Conservation (phyloP, 2,888 invertebrate species). For the Netelia fuscicornis region DNA sequence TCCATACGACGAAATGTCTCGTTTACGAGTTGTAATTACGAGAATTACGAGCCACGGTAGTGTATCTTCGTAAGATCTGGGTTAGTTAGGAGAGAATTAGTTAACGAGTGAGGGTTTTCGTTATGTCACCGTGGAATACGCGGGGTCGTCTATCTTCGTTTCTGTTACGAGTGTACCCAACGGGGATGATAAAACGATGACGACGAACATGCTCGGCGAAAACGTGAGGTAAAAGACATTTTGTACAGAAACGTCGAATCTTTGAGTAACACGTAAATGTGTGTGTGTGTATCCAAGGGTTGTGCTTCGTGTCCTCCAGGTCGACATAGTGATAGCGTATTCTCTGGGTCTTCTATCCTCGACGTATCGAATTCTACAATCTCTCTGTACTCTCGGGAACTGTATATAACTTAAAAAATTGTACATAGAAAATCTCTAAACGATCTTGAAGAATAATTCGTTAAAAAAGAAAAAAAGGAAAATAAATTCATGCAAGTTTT, state of each 20-base stretch:
- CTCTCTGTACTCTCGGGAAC: too few species aligned
- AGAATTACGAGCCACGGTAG: neutral
- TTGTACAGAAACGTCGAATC: slow-evolving; percentile 27
- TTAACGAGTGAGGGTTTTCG: slow-evolving; percentile 4
- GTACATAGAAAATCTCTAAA: too few species aligned
- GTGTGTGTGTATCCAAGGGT: neutral
- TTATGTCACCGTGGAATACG: neutral
- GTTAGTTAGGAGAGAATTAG: neutral
- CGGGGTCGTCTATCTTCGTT: neutral
- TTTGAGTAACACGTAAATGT: slow-evolving; percentile 4
- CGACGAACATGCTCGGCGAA: neutral
- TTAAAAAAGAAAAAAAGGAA: too few species aligned
- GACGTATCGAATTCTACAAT: too few species aligned
- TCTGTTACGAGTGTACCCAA: neutral
- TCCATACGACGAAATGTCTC: neutral
- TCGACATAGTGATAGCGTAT: neutral
- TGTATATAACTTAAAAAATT: too few species aligned
- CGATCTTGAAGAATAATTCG: too few species aligned
- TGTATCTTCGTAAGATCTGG: neutral
- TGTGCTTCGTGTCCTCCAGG: neutral
- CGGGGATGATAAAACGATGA: slow-evolving; percentile 40
- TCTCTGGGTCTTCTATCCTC: neutral
- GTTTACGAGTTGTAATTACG: slow-evolving; percentile 3
- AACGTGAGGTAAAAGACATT: slow-evolving; percentile 9
- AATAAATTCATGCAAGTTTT: too few species aligned